These are phyloP conservation scores for Smittia aterrima DNA, from an alignment of 2,888 invertebrate genomes.

Conservation along the genomic window DNA sequence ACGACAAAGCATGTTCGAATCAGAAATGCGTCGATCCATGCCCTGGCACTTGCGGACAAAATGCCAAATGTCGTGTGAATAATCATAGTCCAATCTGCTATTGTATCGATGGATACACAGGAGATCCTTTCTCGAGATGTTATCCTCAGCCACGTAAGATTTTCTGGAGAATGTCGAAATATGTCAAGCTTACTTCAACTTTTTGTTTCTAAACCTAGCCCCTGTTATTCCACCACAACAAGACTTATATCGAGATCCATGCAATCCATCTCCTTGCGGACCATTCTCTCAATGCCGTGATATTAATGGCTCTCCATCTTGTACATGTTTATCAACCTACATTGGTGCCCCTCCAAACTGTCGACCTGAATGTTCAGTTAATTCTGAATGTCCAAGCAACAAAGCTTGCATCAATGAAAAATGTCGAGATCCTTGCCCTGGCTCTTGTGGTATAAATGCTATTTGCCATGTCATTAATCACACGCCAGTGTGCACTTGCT, in stretches of 20 bases:
- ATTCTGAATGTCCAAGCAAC: slow-evolving; percentile 69
- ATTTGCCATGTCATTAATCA: slow-evolving; percentile 67
- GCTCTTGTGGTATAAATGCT: slow-evolving; percentile 67
- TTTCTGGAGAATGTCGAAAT: slow-evolving; percentile 55
- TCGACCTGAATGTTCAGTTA: slow-evolving; percentile 69
- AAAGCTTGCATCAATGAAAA: slow-evolving; percentile 71
- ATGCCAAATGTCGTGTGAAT: slow-evolving; percentile 67
- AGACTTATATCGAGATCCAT: slow-evolving; percentile 57
- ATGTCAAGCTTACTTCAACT: slow-evolving; percentile 75
- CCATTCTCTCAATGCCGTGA: slow-evolving; percentile 63
- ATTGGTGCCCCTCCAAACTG: slow-evolving; percentile 62
- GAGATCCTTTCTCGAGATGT: slow-evolving; percentile 82
- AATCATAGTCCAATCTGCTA: slow-evolving; percentile 69
- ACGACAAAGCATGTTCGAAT: slow-evolving; percentile 64
- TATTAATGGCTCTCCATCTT: slow-evolving; percentile 62
- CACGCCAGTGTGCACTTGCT: slow-evolving; percentile 67
- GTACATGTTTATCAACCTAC: slow-evolving; percentile 64
- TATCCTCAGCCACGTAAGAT: slow-evolving; percentile 51
- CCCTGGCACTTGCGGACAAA: slow-evolving; percentile 70
- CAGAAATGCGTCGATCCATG: slow-evolving; percentile 74
- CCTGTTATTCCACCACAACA: slow-evolving; percentile 47
- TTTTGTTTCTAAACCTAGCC: not conserved
- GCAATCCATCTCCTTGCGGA: slow-evolving; percentile 69
- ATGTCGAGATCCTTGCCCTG: slow-evolving; percentile 71
- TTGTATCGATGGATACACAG: slow-evolving; percentile 66